These are phyloP conservation scores for Cheilosia grossa DNA, from an alignment of 2,888 invertebrate species.

Conservation along the genomic window DNA sequence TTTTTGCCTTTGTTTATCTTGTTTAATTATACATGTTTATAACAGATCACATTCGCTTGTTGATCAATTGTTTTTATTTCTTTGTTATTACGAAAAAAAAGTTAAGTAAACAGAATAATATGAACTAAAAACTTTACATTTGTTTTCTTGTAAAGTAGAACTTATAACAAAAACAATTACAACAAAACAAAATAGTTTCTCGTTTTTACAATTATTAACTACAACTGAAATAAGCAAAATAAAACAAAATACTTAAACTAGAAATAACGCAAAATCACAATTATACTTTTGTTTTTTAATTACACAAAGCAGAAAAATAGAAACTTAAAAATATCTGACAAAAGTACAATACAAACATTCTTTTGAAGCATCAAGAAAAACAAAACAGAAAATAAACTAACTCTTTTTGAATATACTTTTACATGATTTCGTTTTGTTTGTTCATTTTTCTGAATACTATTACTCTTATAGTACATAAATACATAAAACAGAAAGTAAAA, in stretches of 20 bases:
- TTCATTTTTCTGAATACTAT: constrained; percentile 42
- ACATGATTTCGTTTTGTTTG: constrained; percentile 25
- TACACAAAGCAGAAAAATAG: constrained; percentile 11
- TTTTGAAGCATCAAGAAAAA: constrained; percentile 45
- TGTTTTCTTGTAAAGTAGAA: constrained; percentile 41
- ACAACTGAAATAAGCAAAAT: constrained; percentile 34
- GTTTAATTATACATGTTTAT: constrained; percentile 23
- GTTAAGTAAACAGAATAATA: neutral
- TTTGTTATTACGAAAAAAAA: constrained; percentile 37
- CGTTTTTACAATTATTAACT: constrained; percentile 58
- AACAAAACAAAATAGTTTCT: constrained; percentile 45
- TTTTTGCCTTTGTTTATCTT: constrained; percentile 36
- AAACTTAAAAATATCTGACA: constrained; percentile 62
- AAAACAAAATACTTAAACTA: constrained; percentile 41
- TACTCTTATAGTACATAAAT: constrained; percentile 50
- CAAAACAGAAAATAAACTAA: constrained; percentile 13
- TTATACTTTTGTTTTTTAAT: constrained; percentile 41
- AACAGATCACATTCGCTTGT: constrained; percentile 32
- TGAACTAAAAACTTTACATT: constrained; percentile 19
- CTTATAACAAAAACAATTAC: constrained; percentile 8
- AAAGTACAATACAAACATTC: constrained; percentile 70
- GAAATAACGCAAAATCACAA: constrained; percentile 36
- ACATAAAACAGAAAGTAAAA: constrained; percentile 52
- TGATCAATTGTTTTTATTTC: constrained; percentile 48
- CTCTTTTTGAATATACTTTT: constrained; percentile 30